Evolutionary conservation across 2,113 vertebrate species (phyloP).

Genomic region (Solea solea): DNA sequence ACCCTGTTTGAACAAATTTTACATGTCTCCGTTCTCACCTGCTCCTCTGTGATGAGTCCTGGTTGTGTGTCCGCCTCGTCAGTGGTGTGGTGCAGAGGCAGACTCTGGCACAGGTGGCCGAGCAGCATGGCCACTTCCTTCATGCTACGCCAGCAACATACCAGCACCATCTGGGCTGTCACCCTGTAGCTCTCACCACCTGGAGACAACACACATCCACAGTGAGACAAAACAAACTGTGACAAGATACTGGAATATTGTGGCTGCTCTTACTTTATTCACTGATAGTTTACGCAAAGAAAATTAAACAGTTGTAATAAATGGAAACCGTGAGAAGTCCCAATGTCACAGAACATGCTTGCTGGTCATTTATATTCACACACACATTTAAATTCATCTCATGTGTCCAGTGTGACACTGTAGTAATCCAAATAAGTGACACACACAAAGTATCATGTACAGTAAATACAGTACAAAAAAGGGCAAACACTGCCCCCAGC

Average conservation of each 20-base stretch:
- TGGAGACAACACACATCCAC: conserved; percentile 40
- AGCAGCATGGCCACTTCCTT: conserved; percentile 95
- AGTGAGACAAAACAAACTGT: conserved; percentile 9
- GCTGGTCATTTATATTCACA: conserved; percentile 1
- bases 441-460: background rate
- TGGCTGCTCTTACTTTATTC: conserved; percentile 9
- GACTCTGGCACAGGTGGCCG: conserved; percentile 89
- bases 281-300: background rate
- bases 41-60: conserved; percentile 86
- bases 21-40: conserved; percentile 79
- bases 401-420: background rate
- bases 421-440: background rate
- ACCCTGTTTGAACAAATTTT: background rate
- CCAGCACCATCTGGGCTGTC: conserved; percentile 95
- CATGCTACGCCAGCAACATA: conserved; percentile 98
- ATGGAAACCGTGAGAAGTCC: background rate
- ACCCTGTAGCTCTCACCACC: conserved; percentile 84
- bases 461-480: conserved; percentile 5
- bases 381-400: background rate
- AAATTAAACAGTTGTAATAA: background rate
- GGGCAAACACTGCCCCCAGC: conserved; percentile 66
- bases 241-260: conserved; percentile 7
- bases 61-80: conserved; percentile 39
- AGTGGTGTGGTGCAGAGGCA: conserved; percentile 76
- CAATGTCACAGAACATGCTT: background rate